Evolutionary conservation across 2,797 vertebrate genomes (phyloP), one percentile per base, ranked within the genome.

Genomic region (Heterohyrax brucei): DNA sequence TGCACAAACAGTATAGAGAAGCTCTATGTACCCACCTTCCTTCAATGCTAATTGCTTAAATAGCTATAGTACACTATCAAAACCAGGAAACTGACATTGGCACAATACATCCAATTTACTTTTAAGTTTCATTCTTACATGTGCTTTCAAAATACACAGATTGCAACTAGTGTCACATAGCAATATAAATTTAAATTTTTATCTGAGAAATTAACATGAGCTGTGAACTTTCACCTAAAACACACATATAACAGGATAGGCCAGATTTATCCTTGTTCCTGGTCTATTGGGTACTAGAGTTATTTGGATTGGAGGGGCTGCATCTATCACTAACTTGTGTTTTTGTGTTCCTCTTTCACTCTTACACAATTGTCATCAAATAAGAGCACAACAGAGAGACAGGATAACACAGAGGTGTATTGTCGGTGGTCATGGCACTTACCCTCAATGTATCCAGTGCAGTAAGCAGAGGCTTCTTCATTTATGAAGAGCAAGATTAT

Each of bases 401-500:
- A 33, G 28, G 19, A 7, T 68, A 44, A 94, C 6, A 13, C 13
- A 44, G 39, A 39, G 19, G 24, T 26, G 82, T 81, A 30, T 89
- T 81, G 30, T 89, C 83, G 44, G 3, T 84, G 66, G 48, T 33
- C 30, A 22, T 85, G 61, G 87, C 22, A 21, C 56, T 85, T 66
- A 80, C 28, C 33, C 21, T 14, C 18, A 77, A 73, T n/a, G 68
- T 3, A 70, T 70, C 24, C 59, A 72, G 28, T 13, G 26, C 28
- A 39, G 66, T 46, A 79, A 21, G 10, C n/a, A 76, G 75, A 50
- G 24, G 19, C 6, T 18, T 93, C 7, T 61, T 30, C 19, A 48
- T 30, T 75, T 85, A 46, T 44, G 68, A 82, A 92, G 61, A 93
- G 50, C 28, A 70, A 18, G 4, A 79, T 79, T 90, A 24, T 90